Conservation (phyloP, 35 echinoderm and acorn worm genomes). For the Holothuria glaberrima region DNA sequence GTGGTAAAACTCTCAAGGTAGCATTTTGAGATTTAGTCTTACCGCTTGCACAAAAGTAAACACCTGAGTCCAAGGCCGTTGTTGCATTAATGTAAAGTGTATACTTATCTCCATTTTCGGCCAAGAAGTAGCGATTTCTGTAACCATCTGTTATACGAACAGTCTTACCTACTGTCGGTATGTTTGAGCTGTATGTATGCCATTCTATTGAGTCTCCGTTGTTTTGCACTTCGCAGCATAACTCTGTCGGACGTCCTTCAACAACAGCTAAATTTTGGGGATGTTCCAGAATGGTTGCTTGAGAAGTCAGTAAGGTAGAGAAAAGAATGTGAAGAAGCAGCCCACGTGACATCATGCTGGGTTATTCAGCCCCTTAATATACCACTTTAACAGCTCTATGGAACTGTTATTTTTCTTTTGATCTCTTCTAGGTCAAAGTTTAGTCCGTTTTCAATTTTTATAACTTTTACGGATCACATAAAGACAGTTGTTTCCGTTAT, state of each 20-base stretch:
- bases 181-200: slow-evolving; percentile 1
- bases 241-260: neutral
- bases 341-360: too few relatives aligned
- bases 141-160: neutral
- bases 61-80: neutral
- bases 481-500: too few relatives aligned
- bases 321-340: neutral
- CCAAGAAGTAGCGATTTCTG: slow-evolving; percentile 31
- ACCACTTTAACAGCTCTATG: too few relatives aligned
- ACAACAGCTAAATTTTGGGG: neutral
- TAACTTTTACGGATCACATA: too few relatives aligned
- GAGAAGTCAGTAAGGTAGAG: neutral
- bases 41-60: slow-evolving; percentile 38
- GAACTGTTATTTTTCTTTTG: too few relatives aligned
- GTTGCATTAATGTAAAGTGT: slow-evolving; percentile 27
- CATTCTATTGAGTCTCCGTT: neutral
- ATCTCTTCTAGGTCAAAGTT: too few relatives aligned
- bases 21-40: neutral
- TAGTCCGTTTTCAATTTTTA: too few relatives aligned
- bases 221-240: neutral
- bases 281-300: neutral
- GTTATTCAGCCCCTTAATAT: too few relatives aligned
- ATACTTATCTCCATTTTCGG: neutral
- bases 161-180: neutral
- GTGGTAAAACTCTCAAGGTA: slow-evolving; percentile 36